Conservation (phyloP, 2,888 invertebrate species). For the Lasioglossum pauxillum region DNA sequence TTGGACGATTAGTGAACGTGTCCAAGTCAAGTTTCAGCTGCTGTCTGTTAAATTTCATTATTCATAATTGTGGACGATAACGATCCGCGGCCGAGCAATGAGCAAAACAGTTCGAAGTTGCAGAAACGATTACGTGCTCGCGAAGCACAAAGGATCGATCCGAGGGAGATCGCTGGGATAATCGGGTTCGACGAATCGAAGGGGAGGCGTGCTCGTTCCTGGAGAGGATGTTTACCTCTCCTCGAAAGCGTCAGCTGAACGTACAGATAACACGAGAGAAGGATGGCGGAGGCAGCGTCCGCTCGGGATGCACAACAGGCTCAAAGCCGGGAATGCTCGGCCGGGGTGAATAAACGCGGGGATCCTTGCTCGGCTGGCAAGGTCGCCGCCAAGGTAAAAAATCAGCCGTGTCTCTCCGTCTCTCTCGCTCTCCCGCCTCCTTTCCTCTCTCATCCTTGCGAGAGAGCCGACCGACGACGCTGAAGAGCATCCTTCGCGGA, state of each 20-base stretch:
- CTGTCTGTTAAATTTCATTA: too few species aligned
- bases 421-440: slow-evolving; percentile 45
- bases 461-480: slow-evolving; percentile 46
- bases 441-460: slow-evolving; percentile 6
- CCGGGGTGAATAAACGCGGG: slow-evolving; percentile 81
- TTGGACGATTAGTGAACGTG: not conserved
- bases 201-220: slow-evolving; percentile 31
- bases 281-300: slow-evolving; percentile 21
- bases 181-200: slow-evolving; percentile 47
- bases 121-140: slow-evolving; percentile 34
- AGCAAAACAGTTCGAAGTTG: slow-evolving; percentile 30
- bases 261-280: slow-evolving; percentile 47
- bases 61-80: too few species aligned
- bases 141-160: not conserved
- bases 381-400: slow-evolving; percentile 80
- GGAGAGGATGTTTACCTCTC: slow-evolving; percentile 70
- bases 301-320: slow-evolving; percentile 50
- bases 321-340: slow-evolving; percentile 57
- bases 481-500: slow-evolving; percentile 76
- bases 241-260: slow-evolving; percentile 49
- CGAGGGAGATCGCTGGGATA: slow-evolving; percentile 42
- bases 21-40: too few species aligned
- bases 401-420: slow-evolving; percentile 68
- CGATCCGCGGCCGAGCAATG: too few species aligned
- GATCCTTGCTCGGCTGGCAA: slow-evolving; percentile 81